Evolutionary conservation across 1,140 invertebrate species (phyloP).

Genomic region (Diachasma alloeum): DNA sequence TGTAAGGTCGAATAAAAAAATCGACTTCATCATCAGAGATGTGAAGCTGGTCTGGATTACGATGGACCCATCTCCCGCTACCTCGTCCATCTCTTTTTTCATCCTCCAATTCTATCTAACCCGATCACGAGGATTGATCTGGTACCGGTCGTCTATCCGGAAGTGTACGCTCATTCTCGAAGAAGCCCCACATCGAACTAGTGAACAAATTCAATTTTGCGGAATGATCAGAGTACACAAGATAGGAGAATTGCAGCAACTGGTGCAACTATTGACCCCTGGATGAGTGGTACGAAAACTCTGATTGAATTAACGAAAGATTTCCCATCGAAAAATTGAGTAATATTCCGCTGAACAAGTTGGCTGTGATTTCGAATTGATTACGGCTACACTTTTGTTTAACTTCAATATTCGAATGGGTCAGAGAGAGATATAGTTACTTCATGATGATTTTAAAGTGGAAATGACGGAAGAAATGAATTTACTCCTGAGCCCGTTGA

Average conservation of each 20-base stretch:
- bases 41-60: neutral
- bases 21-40: neutral
- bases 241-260: neutral
- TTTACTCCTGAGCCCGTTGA: neutral
- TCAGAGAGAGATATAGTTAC: too few species aligned
- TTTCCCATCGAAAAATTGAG: neutral
- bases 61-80: neutral
- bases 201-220: slow-evolving; percentile 14
- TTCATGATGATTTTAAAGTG: too few species aligned
- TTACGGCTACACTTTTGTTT: too few species aligned
- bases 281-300: neutral
- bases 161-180: too few species aligned
- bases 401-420: neutral
- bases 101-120: neutral
- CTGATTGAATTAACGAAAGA: neutral
- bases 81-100: neutral
- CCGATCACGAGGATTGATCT: neutral
- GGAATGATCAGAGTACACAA: slow-evolving; percentile 13
- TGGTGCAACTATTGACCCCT: neutral
- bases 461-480: too few species aligned
- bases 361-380: neutral
- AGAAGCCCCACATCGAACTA: too few species aligned
- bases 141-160: too few species aligned
- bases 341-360: neutral
- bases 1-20: neutral